Evolutionary conservation across 2,888 invertebrate genomes (phyloP).

Genomic region (Norana najaformis): DNA sequence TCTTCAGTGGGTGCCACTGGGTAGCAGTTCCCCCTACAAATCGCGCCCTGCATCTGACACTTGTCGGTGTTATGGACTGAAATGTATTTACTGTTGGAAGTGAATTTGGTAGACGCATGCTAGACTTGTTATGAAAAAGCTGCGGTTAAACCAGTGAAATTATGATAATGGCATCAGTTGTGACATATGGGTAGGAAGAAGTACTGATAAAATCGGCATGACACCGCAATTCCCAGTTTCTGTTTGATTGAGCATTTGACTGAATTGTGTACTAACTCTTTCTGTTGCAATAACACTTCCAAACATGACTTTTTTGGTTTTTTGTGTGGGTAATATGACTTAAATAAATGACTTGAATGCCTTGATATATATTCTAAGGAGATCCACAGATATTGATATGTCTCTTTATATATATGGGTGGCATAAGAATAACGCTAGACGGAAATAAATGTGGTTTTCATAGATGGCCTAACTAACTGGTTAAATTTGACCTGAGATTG

Average conservation of each 20-base stretch:
- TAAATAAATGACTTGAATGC: neutral
- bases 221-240: slow-evolving; percentile 2
- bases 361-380: neutral
- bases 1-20: neutral
- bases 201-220: neutral
- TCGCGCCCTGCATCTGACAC: neutral
- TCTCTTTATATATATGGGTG: neutral
- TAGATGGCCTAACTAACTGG: neutral
- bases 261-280: neutral
- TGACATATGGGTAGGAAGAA: neutral
- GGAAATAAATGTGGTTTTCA: neutral
- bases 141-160: neutral
- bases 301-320: neutral
- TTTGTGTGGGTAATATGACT: neutral
- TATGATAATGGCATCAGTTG: neutral
- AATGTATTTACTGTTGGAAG: neutral
- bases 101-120: neutral
- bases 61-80: neutral
- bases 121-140: neutral
- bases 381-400: neutral
- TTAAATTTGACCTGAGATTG: neutral
- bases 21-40: neutral
- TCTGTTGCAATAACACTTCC: slow-evolving; percentile 5
- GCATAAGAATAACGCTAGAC: neutral
- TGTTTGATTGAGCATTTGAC: neutral